phyloP scores from a whole-genome alignment of 2,113 vertebrate genomes.

The Ahaetulla prasina region DNA sequence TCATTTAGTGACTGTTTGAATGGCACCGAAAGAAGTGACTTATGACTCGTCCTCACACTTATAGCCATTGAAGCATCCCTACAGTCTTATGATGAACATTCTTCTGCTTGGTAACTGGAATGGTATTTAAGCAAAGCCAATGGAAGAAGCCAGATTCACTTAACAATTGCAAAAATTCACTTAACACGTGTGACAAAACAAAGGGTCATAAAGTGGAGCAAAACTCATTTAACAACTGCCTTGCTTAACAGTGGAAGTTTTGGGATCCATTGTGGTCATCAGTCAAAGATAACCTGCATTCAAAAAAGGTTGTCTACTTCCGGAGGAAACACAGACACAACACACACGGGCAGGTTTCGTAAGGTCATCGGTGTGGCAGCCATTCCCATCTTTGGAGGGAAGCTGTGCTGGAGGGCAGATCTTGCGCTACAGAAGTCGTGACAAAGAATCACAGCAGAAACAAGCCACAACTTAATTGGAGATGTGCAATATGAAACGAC shows the following conservation, averaged over 20 bases:
- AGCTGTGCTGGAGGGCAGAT: background rate
- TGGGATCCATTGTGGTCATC: background rate
- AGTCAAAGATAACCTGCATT: background rate
- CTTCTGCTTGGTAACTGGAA: background rate
- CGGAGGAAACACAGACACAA: background rate
- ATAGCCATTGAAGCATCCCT: background rate
- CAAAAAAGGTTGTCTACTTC: background rate
- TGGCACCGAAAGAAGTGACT: background rate
- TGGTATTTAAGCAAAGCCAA: background rate
- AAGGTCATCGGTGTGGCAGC: background rate
- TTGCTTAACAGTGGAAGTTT: background rate
- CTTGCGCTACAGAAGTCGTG: fast-evolving
- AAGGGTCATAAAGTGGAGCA: background rate
- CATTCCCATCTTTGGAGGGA: background rate
- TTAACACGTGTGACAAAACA: background rate
- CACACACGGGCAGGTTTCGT: background rate
- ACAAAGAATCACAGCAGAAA: background rate
- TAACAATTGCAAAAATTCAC: background rate
- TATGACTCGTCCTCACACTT: background rate
- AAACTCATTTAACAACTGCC: background rate
- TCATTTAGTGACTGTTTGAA: background rate
- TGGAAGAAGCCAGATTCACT: background rate
- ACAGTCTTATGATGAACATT: background rate
- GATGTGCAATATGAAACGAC: background rate
- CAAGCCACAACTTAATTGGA: background rate